These are phyloP conservation scores for Alauda arvensis DNA, from an alignment of 2,797 vertebrate genomes.

Conservation along the genomic window DNA sequence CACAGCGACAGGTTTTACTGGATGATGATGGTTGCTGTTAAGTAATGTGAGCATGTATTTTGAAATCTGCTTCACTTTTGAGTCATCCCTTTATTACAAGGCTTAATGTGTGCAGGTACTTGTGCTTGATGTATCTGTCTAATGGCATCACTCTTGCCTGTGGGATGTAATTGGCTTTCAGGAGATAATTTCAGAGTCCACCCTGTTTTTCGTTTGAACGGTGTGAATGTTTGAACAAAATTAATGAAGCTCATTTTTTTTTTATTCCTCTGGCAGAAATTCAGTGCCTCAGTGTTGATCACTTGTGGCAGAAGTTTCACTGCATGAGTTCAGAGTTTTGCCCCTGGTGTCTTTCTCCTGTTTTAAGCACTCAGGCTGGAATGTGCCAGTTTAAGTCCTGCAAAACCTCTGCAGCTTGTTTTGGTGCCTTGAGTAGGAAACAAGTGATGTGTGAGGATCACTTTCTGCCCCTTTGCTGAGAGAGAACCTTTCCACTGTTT, in stretches of 20 bases:
- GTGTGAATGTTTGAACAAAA: conserved; percentile 13
- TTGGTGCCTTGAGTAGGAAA: background rate
- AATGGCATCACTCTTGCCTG: conserved; percentile 50
- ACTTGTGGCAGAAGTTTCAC: conserved; percentile 33
- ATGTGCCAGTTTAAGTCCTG: background rate
- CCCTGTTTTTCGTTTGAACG: conserved; percentile 48
- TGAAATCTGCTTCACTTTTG: conserved; percentile 55
- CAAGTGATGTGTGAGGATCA: background rate
- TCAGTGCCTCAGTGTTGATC: background rate
- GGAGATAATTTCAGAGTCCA: conserved; percentile 45
- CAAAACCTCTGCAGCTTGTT: background rate
- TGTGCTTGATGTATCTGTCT: conserved; percentile 46
- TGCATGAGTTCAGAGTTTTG: conserved; percentile 18
- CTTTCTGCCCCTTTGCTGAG: background rate
- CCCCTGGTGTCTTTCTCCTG: background rate
- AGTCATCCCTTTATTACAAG: conserved; percentile 49
- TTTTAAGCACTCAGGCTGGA: background rate
- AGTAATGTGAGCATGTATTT: conserved; percentile 23
- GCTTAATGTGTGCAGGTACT: conserved; percentile 30
- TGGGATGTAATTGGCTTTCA: conserved; percentile 51
- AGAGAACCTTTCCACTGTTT: background rate
- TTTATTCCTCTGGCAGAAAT: conserved; percentile 5
- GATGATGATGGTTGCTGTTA: conserved; percentile 29
- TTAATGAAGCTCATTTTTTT: background rate
- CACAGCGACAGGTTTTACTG: conserved; percentile 38